phyloP scores from a whole-genome alignment of 2,888 invertebrate species.

The Tupiocoris notatus region DNA sequence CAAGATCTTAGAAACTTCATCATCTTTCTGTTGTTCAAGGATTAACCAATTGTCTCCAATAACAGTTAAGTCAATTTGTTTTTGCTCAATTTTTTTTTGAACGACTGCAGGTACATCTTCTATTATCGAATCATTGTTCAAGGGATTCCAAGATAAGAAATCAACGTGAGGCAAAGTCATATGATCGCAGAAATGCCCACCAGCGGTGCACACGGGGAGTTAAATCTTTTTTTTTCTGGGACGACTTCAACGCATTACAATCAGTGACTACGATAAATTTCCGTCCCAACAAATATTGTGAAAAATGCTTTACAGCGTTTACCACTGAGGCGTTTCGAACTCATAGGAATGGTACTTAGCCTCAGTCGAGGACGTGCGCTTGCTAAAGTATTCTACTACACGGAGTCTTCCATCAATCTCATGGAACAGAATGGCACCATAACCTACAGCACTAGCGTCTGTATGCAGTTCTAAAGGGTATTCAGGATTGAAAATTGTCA shows the following conservation, averaged over 20 bases:
- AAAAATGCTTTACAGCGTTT: background rate
- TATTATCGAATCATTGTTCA: too few species aligned
- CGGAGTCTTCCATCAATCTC: background rate
- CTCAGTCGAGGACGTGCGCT: background rate
- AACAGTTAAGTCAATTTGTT: background rate
- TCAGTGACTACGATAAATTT: constrained; percentile 3
- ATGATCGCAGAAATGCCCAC: too few species aligned
- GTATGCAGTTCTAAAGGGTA: constrained; percentile 6
- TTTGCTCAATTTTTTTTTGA: background rate
- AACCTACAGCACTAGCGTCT: constrained; percentile 3
- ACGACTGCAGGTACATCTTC: too few species aligned
- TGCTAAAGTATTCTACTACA: constrained; percentile 12
- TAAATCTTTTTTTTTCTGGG: background rate
- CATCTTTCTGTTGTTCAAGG: background rate
- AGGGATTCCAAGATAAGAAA: too few species aligned
- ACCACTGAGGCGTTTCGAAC: background rate
- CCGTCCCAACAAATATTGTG: background rate
- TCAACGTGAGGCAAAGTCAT: too few species aligned
- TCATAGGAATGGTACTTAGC: background rate
- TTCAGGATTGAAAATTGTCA: constrained; percentile 2
- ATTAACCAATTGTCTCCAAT: background rate
- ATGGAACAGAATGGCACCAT: constrained; percentile 2
- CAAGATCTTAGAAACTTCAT: background rate
- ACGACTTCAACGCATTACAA: background rate
- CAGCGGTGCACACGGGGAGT: constrained; percentile 1